Conservation (phyloP, 1,140 invertebrate genomes). For the Orius insidiosus region DNA sequence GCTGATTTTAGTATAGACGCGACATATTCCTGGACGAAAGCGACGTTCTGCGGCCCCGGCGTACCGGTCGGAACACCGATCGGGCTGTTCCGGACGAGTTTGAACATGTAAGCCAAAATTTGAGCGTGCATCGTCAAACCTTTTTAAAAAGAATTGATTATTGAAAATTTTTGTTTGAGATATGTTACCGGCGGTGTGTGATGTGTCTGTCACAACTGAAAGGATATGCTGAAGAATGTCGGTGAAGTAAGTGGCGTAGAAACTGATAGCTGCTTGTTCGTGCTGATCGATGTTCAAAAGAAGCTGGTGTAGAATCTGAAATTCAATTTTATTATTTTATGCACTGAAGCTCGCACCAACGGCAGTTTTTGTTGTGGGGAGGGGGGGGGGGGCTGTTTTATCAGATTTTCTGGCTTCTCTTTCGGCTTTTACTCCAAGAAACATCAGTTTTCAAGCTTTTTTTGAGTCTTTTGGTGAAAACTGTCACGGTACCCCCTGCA, state of each 20-base stretch:
- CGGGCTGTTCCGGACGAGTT: slow-evolving; percentile 72
- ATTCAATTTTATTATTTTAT: too few relatives aligned
- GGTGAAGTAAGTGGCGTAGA: slow-evolving; percentile 96
- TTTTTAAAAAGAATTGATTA: too few relatives aligned
- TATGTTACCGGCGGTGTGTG: slow-evolving; percentile 75
- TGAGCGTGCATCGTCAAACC: slow-evolving; percentile 90
- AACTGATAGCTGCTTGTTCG: slow-evolving; percentile 81
- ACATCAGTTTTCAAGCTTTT: too few relatives aligned
- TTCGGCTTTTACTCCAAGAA: too few relatives aligned
- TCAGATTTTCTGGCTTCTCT: too few relatives aligned
- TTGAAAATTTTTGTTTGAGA: too few relatives aligned
- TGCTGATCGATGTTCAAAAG: slow-evolving; percentile 83
- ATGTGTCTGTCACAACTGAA: slow-evolving; percentile 95
- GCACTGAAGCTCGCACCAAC: too few relatives aligned
- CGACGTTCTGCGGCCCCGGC: slow-evolving; percentile 45
- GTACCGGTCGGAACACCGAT: slow-evolving; percentile 67
- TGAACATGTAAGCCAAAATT: slow-evolving; percentile 92
- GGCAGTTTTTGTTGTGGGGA: too few relatives aligned
- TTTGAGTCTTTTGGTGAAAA: too few relatives aligned
- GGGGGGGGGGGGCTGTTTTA: too few relatives aligned
- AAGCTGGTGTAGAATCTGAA: slow-evolving; percentile 46
- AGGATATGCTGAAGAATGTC: slow-evolving; percentile 97
- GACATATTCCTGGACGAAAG: slow-evolving; percentile 83
- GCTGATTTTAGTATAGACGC: slow-evolving; percentile 81
- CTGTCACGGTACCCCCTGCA: too few relatives aligned